Percentiles rank a stretch among this genome's conserved stretches.
Evolutionary conservation across 2,113 vertebrate genomes (phyloP).

Genomic region (Megaceryle maxima): DNA sequence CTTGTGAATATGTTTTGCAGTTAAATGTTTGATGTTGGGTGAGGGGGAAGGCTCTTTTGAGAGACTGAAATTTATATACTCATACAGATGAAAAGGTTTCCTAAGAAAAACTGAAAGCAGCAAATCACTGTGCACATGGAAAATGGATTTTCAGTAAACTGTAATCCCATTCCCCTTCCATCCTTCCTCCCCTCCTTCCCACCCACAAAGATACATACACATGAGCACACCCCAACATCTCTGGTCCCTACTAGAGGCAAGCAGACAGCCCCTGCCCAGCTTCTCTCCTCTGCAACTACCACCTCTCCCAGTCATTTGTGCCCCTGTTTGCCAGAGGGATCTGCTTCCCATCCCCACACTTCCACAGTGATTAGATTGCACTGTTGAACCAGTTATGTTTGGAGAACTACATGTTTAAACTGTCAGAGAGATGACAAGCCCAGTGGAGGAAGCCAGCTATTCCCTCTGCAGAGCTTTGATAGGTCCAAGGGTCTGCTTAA

Average conservation of each 20-base stretch:
- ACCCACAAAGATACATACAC: background rate
- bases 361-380: background rate
- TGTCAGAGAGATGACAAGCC: background rate
- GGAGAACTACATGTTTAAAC: background rate
- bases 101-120: background rate
- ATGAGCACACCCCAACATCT: background rate
- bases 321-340: background rate
- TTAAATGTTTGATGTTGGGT: background rate
- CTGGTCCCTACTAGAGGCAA: background rate
- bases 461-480: background rate
- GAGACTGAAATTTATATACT: background rate
- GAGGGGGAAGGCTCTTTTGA: background rate
- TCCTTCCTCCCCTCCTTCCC: background rate
- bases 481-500: background rate
- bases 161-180: background rate
- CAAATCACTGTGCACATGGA: background rate
- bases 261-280: rapidly evolving
- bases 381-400: background rate
- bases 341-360: background rate
- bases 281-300: background rate
- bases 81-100: background rate
- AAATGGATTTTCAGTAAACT: background rate
- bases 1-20: background rate
- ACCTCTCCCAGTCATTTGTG: background rate
- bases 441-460: background rate